Evolutionary conservation across 2,797 vertebrate species (phyloP), one percentile per base, ranked within the genome.

Genomic region (Peromyscus attwateri): DNA sequence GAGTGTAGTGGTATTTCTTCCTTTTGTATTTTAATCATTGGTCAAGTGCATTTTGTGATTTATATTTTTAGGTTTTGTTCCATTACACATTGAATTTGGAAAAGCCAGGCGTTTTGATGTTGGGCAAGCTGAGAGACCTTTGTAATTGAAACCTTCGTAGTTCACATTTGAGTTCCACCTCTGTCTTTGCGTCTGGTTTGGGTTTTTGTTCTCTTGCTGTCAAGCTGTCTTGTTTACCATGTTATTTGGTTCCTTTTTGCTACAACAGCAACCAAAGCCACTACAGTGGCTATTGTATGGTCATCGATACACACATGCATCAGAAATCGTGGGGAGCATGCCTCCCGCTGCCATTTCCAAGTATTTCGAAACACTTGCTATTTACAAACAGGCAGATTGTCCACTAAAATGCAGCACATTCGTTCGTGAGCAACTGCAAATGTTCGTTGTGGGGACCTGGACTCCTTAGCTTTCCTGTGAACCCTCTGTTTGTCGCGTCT

Each of bases 81-180:
- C 23, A 82, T 96, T 96, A 97, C 97, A 94, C 92, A 93, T 97
- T 98, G 97, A 97, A 96, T 97, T 98, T 98, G 97, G 97, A 95
- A 98, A 98, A 98, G 96, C 91, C 97, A 96, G 97, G 97, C 89
- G 84, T 97, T 94, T 87, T 81, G 95, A 70, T 95, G 77, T 3
- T 37, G 97, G 93, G 95, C 98, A 94, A 97, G 97, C 96, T 90
- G 25, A 40, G 27, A 43, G 97, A 97, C 31, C 12, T 95, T 98
- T 95, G 96, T 97, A 97, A 94, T 94, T 92, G 97, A 98, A 98
- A 77, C 95, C 94, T 85, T 97, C 94, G 94, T 70, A 95, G 96
- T 97, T 97, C 97, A 92, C 97, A 98, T 98, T 96, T 79, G 71
- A 97, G 96, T 97, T 91, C 77, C 93, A 95, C 87, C 96, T 62